These are phyloP conservation scores for Maconellicoccus hirsutus DNA, from an alignment of 1,140 invertebrate genomes.

Conservation along the genomic window DNA sequence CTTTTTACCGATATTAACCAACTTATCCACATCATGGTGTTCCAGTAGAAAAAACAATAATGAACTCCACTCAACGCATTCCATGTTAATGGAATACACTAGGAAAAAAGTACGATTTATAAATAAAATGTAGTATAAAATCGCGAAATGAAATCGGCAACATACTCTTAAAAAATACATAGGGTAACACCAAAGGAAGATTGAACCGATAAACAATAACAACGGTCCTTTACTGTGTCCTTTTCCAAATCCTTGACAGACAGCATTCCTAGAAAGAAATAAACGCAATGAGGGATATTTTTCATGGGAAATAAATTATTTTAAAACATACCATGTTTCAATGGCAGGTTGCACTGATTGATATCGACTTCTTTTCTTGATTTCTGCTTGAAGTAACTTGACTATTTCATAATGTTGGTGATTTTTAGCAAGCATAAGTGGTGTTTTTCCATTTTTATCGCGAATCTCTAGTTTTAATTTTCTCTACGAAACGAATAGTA, in stretches of 20 bases:
- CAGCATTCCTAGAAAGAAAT: constrained; percentile 12
- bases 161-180: constrained; percentile 77
- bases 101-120: constrained; percentile 31
- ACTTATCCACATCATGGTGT: constrained; percentile 81
- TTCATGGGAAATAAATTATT: not conserved
- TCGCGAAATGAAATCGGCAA: not conserved
- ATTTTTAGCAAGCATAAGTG: constrained; percentile 72
- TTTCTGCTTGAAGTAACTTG: constrained; percentile 62
- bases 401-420: constrained; percentile 75
- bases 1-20: constrained; percentile 78
- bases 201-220: constrained; percentile 69
- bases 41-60: constrained; percentile 82
- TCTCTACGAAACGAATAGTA: constrained; percentile 41
- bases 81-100: constrained; percentile 84
- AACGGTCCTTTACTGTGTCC: constrained; percentile 80
- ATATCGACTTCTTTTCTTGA: constrained; percentile 51
- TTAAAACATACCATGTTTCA: constrained; percentile 66
- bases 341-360: constrained; percentile 75
- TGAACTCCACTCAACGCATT: constrained; percentile 69
- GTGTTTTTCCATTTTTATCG: constrained; percentile 86
- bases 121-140: not conserved
- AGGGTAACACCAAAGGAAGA: constrained; percentile 81
- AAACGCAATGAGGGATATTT: not conserved
- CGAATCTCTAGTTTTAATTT: constrained; percentile 70
- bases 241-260: not conserved